Evolutionary conservation across 2,113 vertebrate species (phyloP), one percentile per base, ranked within the genome.

Genomic region (Thalassoma bifasciatum): DNA sequence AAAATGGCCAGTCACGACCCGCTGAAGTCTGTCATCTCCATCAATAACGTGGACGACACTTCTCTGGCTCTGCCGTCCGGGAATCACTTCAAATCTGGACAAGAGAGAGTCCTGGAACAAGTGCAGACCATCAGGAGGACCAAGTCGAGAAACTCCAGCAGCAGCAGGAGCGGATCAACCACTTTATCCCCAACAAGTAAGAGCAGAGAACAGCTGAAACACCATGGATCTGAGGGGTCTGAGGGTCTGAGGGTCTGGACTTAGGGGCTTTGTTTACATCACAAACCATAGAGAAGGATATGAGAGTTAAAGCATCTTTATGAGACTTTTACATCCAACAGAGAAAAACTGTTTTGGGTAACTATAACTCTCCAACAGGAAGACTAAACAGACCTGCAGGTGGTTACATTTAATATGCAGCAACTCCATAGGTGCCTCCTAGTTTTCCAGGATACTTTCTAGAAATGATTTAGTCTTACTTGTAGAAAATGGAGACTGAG

Each of bases 31-130:
- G 91, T 69, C 21, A 70, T 92, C 8, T 80, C 91, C 46, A 22
- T 92, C 21, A 71, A 17, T 8, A 67, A 68, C 5, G 54, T 84
- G 50, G 91, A 90, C 57, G 89, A 94, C 82, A 95, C 94, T 6
- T 93, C 93, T 0, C 91, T 95, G 38, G 93, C 93, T 0, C 11
- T 95, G 38, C 94, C 94, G 10, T 93, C 92, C 0, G 54, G 11
- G 0, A 74, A 69, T 50, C 80, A 80, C n/a, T 37, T 40, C 16
- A 54, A 73, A 0, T 82, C 91, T 0, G 90, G 90, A 0, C 77
- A 92, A n/a, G 89, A 91, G 79, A 84, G 94, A 11, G 94, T 95
- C 22, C 50, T 87, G 85, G 91, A 94, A 0, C 94, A 95, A 58
- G 93, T 95, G 19, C 83, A 90, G 30, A 93, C 78, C 0, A 54